A percentile compares a stretch with the other conserved stretches of the same genome.
These are phyloP conservation scores for Ailurus styani DNA, from an alignment of 2,113 vertebrate genomes.

Conservation along the genomic window DNA sequence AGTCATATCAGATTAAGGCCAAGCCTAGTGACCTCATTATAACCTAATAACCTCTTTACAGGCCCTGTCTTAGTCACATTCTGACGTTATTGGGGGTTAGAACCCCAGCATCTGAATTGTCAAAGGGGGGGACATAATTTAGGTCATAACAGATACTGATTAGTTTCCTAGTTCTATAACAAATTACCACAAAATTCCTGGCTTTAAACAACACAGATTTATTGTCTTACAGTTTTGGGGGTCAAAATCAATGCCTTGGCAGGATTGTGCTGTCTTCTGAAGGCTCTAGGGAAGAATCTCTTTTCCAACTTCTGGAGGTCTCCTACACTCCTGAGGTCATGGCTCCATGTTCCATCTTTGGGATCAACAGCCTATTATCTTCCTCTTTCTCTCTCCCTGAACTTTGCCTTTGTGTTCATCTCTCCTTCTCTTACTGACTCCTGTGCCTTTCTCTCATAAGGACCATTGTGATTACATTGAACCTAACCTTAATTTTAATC, in stretches of 20 bases:
- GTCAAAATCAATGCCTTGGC: neutral
- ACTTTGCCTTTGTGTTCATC: neutral
- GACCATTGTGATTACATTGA: neutral
- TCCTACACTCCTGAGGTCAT: neutral
- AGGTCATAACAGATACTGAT: neutral
- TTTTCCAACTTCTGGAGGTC: neutral
- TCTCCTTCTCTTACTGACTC: neutral
- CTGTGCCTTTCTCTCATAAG: neutral
- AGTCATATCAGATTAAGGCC: neutral
- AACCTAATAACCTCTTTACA: neutral
- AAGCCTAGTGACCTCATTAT: neutral
- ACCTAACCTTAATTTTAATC: neutral
- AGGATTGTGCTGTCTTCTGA: neutral
- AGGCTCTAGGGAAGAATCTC: neutral
- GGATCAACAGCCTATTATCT: neutral
- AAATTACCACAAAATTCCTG: neutral
- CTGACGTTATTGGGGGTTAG: neutral
- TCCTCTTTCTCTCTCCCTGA: neutral
- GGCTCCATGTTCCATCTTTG: neutral
- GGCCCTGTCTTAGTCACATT: neutral
- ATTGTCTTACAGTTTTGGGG: neutral
- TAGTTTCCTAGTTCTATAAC: neutral
- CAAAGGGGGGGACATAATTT: neutral
- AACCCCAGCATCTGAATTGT: neutral
- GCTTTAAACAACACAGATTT: neutral